These are phyloP conservation scores for Propithecus perrieri DNA, from an alignment of 2,797 vertebrate species.

Conservation along the genomic window DNA sequence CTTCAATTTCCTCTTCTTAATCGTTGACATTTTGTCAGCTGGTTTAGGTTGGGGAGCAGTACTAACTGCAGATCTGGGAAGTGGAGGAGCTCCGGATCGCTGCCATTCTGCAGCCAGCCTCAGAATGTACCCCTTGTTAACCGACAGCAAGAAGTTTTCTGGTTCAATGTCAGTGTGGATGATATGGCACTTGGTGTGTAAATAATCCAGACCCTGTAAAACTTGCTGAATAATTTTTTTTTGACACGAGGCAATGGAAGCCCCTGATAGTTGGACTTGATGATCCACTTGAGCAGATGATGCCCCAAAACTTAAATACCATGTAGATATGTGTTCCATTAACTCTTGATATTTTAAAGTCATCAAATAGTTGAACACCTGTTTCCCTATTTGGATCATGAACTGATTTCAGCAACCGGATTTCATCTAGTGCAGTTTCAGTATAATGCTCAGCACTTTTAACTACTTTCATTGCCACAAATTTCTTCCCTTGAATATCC, in stretches of 20 bases:
- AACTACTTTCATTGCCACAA: constrained; percentile 99
- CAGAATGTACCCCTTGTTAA: constrained; percentile 95
- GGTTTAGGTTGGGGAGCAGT: no score
- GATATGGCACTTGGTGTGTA: constrained; percentile 97
- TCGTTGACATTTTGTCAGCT: no score
- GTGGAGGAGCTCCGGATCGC: constrained; percentile 93
- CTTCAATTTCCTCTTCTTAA: no score
- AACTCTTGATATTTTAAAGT: constrained; percentile 98
- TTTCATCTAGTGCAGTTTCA: constrained; percentile 98
- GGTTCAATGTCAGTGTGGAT: constrained; percentile 99
- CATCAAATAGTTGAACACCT: constrained; percentile 97
- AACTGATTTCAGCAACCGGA: constrained; percentile 95
- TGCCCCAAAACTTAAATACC: constrained; percentile 98
- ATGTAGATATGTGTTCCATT: constrained; percentile 99
- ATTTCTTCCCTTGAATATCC: constrained; percentile 96
- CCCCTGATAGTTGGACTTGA: constrained; percentile 98
- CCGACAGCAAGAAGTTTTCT: constrained; percentile 96
- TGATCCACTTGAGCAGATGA: constrained; percentile 99
- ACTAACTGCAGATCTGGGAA: constrained; percentile 82
- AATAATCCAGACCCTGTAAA: constrained; percentile 96
- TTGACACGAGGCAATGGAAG: constrained; percentile 93
- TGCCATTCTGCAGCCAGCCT: constrained; percentile 98
- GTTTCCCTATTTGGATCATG: constrained; percentile 93
- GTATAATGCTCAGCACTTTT: constrained; percentile 99
- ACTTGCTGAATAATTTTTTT: constrained; percentile 98